Base-by-base conservation (phyloP, 2,797 vertebrate genomes). In the Sus cebifrons region DNA sequence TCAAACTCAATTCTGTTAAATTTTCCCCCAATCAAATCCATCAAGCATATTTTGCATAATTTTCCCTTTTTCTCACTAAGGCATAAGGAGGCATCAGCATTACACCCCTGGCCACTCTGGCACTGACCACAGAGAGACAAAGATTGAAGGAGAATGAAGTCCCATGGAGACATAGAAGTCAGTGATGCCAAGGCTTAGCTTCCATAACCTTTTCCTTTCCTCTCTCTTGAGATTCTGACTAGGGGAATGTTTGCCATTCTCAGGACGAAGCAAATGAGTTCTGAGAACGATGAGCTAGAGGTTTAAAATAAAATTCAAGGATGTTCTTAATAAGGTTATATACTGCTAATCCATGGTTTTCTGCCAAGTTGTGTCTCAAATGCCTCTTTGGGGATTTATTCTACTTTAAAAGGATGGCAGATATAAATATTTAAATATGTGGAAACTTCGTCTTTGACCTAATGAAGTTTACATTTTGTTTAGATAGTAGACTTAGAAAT, bases 401-500 rank as follows among this genome's bases (percentile, higher is more conserved):
- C 64, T 85, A 49, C 64, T 93, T 95, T 74, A 74, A 67, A 92
- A 94, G 27, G 56, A 92, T 71, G 23, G 21, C 1, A 2, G 23
- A 89, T 89, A 82, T 86, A 97, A 95, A 92, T 91, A 96, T 94
- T 96, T 96, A 94, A 85, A n/a, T 68, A 81, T 87, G 77, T 93
- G 17, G 32, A 96, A 58, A 94, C 18, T 89, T 75, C 77, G 27
- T 90, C 49, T 97, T 94, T 97, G 89, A 96, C 75, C 86, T 96
- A 82, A 94, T 81, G 60, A 96, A 91, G 83, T 91, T 96, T 81
- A 87, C 44, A 90, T 86, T 96, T 89, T 96, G 27, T 94, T 97
- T 95, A 89, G 75, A 96, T 54, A 60, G 29, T 8, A 94, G 58
- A 87, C 36, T 95, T 82, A 95, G 73, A 96, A 95, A 91, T 95